Evolutionary conservation across 2,888 invertebrate species (phyloP), one percentile per base, ranked within the genome.

Genomic region (Epinotia ramella): DNA sequence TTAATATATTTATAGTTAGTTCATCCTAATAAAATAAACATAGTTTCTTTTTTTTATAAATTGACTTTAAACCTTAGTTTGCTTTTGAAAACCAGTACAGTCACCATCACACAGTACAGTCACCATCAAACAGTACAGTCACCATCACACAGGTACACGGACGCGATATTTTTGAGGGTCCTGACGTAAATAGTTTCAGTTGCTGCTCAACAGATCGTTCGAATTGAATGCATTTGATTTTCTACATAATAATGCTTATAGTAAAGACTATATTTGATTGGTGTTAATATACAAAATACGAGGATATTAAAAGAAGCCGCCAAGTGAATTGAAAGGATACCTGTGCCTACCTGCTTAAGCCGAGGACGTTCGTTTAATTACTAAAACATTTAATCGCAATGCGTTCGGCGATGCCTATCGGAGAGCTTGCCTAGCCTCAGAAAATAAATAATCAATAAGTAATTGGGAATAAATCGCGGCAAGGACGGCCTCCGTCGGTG

Each of bases 391-490:
- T 24, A 28, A 65, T 65, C 49, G 49, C 24, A 65, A 49, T 28
- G 46, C 40, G n/a, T 44, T 64, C 64, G 20, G 16, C 46, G 64
- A 44, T 56, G 60, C 6, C 60, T 60, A 60, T 60, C 13, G 28
- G 60, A 28, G 13, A 20, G 16, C 20, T 60, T 60, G 28, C 6
- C 40, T 40, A 40, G 40, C 44, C n/a, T 24, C 49, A 16, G 7
- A 24, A 49, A 49, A 49, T 44, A 65, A 65, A 24, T 65, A 49
- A 65, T 49, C 65, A 49, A 65, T 65, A 49, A 28, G 46, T 65
- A 49, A 11, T 49, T n/a, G 49, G 16, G 49, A 65, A 65, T 65
- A 65, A 46, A 62, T 62, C 2, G 65, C 24, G 65, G 24, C 49
- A 65, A 49, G 64, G 49, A 49, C 28, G 28, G 9, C 24, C n/a